Conservation (phyloP, 2,888 invertebrate species). For the Apamea anceps region DNA sequence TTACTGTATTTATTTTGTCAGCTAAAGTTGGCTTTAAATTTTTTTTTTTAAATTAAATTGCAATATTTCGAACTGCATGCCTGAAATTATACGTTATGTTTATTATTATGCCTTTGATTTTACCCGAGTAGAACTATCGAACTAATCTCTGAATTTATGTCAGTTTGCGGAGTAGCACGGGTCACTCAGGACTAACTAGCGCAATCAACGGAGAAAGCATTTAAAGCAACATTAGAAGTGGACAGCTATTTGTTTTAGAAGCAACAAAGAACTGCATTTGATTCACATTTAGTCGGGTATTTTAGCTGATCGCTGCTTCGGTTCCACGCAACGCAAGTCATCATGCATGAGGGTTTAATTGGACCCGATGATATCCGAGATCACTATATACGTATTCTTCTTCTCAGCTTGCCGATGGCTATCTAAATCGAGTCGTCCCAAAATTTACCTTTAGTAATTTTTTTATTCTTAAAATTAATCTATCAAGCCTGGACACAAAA, state of each 20-base stretch:
- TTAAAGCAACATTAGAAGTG: conserved; percentile 11
- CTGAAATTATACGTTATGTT: conserved; percentile 50
- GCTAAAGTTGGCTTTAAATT: background rate
- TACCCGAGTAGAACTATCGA: conserved; percentile 48
- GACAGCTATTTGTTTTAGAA: conserved; percentile 19
- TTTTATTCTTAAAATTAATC: background rate
- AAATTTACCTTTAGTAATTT: too few relatives aligned
- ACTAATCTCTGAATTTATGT: conserved; percentile 59
- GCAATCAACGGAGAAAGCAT: conserved; percentile 42
- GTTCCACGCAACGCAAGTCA: conserved; percentile 20
- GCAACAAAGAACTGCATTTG: conserved; percentile 8
- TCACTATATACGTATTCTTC: background rate
- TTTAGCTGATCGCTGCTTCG: conserved; percentile 15
- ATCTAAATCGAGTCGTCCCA: background rate
- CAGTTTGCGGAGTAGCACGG: conserved; percentile 21
- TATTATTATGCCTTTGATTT: conserved; percentile 48
- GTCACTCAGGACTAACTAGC: conserved; percentile 1
- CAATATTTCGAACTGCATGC: conserved; percentile 25
- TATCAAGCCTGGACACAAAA: too few relatives aligned
- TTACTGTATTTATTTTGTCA: conserved; percentile 13
- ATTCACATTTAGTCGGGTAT: background rate
- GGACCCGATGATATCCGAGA: background rate
- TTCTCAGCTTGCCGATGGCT: background rate
- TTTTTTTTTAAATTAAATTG: background rate
- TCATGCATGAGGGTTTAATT: background rate